Evolutionary conservation across 2,888 invertebrate species (phyloP).

Genomic region (Phortica okadai): DNA sequence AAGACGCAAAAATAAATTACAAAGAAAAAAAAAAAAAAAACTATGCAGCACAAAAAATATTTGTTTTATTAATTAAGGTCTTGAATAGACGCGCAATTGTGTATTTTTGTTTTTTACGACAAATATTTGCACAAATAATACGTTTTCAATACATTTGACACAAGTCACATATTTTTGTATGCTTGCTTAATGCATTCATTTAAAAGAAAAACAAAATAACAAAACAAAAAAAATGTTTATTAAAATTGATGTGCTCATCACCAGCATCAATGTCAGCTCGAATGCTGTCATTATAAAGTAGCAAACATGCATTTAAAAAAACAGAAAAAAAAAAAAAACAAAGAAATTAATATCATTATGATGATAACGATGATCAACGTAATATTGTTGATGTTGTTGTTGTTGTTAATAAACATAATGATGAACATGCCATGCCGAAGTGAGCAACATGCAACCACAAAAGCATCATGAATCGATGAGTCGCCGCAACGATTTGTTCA

Average conservation of each 20-base stretch:
- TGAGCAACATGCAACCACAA: background rate
- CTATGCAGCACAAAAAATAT: conserved; percentile 53
- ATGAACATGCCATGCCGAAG: background rate
- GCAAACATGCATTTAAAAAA: background rate
- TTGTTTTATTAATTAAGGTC: conserved; percentile 68
- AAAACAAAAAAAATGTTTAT: background rate
- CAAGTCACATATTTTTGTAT: background rate
- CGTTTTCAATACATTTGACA: background rate
- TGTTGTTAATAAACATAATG: too few species aligned
- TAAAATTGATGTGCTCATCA: conserved; percentile 2
- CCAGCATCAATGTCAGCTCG: background rate
- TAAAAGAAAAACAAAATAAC: background rate
- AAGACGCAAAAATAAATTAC: conserved; percentile 5
- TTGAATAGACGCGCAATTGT: conserved; percentile 10
- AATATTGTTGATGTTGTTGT: too few species aligned
- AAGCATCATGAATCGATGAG: background rate
- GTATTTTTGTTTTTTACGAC: conserved; percentile 13
- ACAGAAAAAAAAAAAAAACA: too few species aligned
- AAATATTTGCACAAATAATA: conserved; percentile 25
- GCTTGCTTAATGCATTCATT: conserved; percentile 10
- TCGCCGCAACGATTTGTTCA: background rate
- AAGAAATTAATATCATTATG: too few species aligned
- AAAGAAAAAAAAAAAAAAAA: conserved; percentile 17
- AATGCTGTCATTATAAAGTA: background rate
- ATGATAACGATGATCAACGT: too few species aligned